Conservation (phyloP, 2,888 invertebrate genomes). For the Philopedon plagiatum region DNA sequence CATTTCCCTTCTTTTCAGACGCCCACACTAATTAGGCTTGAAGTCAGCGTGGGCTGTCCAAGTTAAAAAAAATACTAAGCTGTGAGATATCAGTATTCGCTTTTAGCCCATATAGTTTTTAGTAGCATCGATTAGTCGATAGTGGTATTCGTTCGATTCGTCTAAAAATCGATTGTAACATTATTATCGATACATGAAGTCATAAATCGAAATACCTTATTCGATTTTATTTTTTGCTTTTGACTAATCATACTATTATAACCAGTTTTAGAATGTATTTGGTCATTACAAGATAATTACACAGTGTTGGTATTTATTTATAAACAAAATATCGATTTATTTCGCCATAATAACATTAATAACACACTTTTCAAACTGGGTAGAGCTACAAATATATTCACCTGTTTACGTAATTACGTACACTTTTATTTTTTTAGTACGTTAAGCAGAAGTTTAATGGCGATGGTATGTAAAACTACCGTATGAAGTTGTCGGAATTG, state of each 20-base stretch:
- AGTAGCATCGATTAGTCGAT: background rate
- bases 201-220: background rate
- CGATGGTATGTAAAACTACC: background rate
- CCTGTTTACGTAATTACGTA: background rate
- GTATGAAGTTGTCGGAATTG: background rate
- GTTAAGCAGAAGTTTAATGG: background rate
- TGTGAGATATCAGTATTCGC: too few species aligned
- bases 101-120: too few species aligned
- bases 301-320: background rate
- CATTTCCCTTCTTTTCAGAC: too few species aligned
- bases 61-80: too few species aligned
- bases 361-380: background rate
- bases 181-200: background rate
- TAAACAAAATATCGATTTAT: background rate
- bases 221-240: background rate
- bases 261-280: constrained; percentile 2
- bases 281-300: background rate
- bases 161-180: background rate
- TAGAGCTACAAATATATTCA: background rate
- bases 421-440: background rate
- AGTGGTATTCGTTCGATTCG: background rate
- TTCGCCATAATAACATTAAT: background rate
- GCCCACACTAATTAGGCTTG: too few species aligned
- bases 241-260: background rate
- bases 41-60: too few species aligned